These are phyloP conservation scores for Equus przewalskii DNA, from an alignment of 2,113 vertebrate genomes.

Conservation along the genomic window DNA sequence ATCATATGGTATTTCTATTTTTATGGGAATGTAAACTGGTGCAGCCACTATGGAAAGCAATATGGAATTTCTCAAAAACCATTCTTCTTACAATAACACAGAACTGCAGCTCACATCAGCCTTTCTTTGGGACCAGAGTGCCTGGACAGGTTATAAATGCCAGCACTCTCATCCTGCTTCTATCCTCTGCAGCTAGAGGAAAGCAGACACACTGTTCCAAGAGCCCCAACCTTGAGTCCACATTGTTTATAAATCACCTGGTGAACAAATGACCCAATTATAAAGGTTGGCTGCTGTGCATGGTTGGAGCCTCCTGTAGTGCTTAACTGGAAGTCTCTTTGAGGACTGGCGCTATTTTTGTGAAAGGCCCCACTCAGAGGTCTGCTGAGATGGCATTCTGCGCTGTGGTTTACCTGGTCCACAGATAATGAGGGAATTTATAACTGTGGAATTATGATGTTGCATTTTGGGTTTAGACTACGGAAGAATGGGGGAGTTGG, in stretches of 20 bases:
- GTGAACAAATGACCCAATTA: conserved; percentile 71
- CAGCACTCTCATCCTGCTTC: neutral
- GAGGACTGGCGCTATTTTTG: neutral
- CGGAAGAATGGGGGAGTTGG: conserved; percentile 19
- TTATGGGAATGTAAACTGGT: no score
- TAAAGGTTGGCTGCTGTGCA: conserved; percentile 34
- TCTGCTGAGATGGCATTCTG: neutral
- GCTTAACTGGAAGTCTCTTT: conserved; percentile 6
- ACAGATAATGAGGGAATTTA: conserved; percentile 65
- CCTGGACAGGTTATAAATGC: neutral
- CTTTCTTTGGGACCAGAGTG: neutral
- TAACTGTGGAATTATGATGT: conserved; percentile 56
- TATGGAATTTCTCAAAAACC: no score
- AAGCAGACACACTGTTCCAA: neutral
- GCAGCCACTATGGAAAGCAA: no score
- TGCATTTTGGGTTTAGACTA: conserved; percentile 7
- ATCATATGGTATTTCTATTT: no score
- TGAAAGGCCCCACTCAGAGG: neutral
- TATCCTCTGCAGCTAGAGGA: neutral
- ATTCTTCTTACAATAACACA: neutral
- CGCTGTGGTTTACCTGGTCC: neutral
- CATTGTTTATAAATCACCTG: neutral
- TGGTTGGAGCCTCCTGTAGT: neutral
- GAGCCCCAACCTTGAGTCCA: conserved; percentile 20
- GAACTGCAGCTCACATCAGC: neutral